Conservation (phyloP, 2,888 invertebrate genomes). For the Zygaena filipendulae region DNA sequence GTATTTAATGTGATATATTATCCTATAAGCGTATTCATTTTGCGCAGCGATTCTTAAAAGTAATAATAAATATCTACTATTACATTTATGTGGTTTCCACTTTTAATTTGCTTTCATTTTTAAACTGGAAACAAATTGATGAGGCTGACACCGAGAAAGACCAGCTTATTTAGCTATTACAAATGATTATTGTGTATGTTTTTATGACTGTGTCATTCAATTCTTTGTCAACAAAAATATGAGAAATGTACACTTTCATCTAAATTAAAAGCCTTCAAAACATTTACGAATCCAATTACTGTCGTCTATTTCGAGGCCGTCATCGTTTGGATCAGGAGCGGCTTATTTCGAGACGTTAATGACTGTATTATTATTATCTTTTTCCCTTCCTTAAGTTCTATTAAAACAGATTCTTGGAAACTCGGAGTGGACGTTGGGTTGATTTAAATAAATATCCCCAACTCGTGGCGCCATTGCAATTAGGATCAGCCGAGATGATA, state of each 20-base stretch:
- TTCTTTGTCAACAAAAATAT: conserved; percentile 13
- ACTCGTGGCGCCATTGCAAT: conserved; percentile 21
- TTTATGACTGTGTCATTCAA: too few species aligned
- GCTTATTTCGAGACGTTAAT: conserved; percentile 6
- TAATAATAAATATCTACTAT: not conserved
- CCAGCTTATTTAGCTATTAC: too few species aligned
- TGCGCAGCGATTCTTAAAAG: not conserved
- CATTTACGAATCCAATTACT: too few species aligned
- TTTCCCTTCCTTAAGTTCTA: conserved; percentile 16
- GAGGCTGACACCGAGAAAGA: too few species aligned
- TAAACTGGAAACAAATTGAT: too few species aligned
- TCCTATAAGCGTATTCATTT: conserved; percentile 14
- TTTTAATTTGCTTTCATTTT: too few species aligned
- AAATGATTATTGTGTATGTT: too few species aligned
- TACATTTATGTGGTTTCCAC: too few species aligned
- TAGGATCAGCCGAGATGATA: conserved; percentile 19
- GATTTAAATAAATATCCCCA: conserved; percentile 9
- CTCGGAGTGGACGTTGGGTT: conserved; percentile 10
- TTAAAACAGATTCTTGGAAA: conserved; percentile 18
- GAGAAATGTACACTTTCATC: conserved; percentile 22
- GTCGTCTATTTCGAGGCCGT: too few species aligned
- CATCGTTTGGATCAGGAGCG: too few species aligned
- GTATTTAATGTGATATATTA: conserved; percentile 5
- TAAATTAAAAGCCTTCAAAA: too few species aligned
- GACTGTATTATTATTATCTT: conserved; percentile 10